phyloP scores from a whole-genome alignment of 2,888 invertebrate species.

The Gortyna flavago region DNA sequence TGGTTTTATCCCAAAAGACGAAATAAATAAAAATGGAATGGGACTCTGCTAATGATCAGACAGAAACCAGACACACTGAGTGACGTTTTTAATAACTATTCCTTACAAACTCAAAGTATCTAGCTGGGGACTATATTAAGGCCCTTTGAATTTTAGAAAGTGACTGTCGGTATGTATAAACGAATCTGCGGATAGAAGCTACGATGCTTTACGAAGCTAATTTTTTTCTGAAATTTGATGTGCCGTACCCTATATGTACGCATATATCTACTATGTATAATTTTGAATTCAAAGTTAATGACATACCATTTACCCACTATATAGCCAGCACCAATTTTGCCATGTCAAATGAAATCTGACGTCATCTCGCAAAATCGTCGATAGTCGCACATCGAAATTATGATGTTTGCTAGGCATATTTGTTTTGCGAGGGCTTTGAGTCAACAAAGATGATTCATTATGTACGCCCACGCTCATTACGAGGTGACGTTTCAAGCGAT shows the following conservation, averaged over 20 bases:
- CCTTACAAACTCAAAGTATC: not conserved
- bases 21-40: not conserved
- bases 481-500: constrained; percentile 57
- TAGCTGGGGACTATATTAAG: not conserved
- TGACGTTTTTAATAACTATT: constrained; percentile 2
- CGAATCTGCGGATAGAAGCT: not conserved
- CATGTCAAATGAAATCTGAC: constrained; percentile 14
- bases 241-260: not conserved
- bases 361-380: constrained; percentile 39
- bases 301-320: not conserved
- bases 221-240: not conserved
- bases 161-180: not conserved
- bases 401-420: constrained; percentile 61
- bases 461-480: constrained; percentile 74
- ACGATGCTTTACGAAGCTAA: not conserved
- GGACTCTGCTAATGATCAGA: not conserved
- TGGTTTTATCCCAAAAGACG: constrained; percentile 1
- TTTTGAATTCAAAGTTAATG: not conserved
- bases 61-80: not conserved
- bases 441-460: constrained; percentile 75
- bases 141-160: not conserved
- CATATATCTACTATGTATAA: not conserved
- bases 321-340: not conserved
- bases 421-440: constrained; percentile 63
- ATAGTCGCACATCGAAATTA: constrained; percentile 50